These are phyloP conservation scores for Epinotia nisella DNA, from an alignment of 2,888 invertebrate genomes.

Conservation along the genomic window DNA sequence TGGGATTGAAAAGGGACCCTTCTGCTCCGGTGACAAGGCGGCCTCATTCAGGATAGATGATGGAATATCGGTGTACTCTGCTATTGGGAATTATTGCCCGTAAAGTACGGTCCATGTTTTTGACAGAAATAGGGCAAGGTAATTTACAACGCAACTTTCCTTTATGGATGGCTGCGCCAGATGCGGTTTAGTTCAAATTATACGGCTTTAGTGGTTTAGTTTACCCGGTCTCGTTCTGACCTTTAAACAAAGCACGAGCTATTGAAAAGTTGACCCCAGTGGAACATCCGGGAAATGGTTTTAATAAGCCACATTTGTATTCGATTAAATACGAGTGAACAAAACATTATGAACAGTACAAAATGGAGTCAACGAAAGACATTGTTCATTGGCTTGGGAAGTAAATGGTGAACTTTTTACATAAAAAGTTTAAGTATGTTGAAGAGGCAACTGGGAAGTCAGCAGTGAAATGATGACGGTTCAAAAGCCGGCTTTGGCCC, in stretches of 20 bases:
- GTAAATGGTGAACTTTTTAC: slow-evolving; percentile 40
- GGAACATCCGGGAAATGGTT: slow-evolving; percentile 8
- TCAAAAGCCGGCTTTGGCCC: slow-evolving; percentile 55
- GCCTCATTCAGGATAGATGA: slow-evolving; percentile 71
- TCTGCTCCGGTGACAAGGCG: slow-evolving; percentile 66
- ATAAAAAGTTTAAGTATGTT: slow-evolving; percentile 39
- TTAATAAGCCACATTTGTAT: neutral
- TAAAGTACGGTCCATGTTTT: slow-evolving; percentile 57
- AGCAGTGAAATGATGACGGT: slow-evolving; percentile 56
- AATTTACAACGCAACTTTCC: slow-evolving; percentile 53
- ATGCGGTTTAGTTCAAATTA: slow-evolving; percentile 54
- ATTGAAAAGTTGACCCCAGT: slow-evolving; percentile 51
- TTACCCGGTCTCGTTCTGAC: slow-evolving; percentile 54
- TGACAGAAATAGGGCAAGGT: slow-evolving; percentile 66
- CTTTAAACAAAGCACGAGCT: slow-evolving; percentile 53
- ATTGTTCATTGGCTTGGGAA: slow-evolving; percentile 17
- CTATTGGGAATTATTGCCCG: slow-evolving; percentile 67
- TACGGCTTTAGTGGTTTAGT: slow-evolving; percentile 53
- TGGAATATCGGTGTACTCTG: slow-evolving; percentile 72
- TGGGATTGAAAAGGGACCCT: slow-evolving; percentile 69
- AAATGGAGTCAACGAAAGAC: slow-evolving; percentile 18
- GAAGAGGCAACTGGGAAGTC: slow-evolving; percentile 49
- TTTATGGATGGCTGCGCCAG: slow-evolving; percentile 42
- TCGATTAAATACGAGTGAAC: neutral
- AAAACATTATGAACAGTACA: slow-evolving; percentile 15